phyloP scores from a whole-genome alignment of 2,888 invertebrate genomes.

The Gryllus longicercus region DNA sequence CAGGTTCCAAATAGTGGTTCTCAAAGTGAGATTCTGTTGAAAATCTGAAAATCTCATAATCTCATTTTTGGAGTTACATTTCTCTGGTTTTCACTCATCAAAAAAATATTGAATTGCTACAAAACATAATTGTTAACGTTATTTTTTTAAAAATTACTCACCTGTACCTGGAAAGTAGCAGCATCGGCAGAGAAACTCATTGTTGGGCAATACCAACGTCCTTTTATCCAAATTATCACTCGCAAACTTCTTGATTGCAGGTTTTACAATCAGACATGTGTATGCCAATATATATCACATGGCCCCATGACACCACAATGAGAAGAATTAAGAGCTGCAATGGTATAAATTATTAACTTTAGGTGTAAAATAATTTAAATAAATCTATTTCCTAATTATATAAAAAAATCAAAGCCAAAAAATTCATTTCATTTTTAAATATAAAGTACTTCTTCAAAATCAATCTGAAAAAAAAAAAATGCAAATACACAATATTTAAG shows the following conservation, averaged over 20 bases:
- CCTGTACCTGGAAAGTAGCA: conserved; percentile 67
- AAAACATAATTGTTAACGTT: not conserved
- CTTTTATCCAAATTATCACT: not conserved
- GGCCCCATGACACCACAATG: conserved; percentile 53
- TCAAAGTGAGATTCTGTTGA: no score
- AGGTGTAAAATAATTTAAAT: no score
- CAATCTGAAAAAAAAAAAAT: no score
- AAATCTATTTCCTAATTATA: no score
- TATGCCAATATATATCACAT: conserved; percentile 51
- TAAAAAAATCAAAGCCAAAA: no score
- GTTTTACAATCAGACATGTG: conserved; percentile 29
- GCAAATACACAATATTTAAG: no score
- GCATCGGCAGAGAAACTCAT: conserved; percentile 78
- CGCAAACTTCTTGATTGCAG: conserved; percentile 22
- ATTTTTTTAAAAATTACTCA: conserved; percentile 37
- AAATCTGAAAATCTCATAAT: no score
- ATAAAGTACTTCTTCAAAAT: no score
- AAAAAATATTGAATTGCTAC: not conserved
- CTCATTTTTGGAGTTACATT: not conserved
- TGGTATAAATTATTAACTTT: not conserved
- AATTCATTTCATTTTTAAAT: no score
- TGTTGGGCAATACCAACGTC: conserved; percentile 35
- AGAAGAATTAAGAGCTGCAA: conserved; percentile 42
- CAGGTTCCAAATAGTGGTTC: no score
- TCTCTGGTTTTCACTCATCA: not conserved